A percentile compares a stretch with the other conserved stretches of the same genome.
These are phyloP conservation scores for Lanius collurio DNA, from an alignment of 2,113 vertebrate species.

Conservation along the genomic window DNA sequence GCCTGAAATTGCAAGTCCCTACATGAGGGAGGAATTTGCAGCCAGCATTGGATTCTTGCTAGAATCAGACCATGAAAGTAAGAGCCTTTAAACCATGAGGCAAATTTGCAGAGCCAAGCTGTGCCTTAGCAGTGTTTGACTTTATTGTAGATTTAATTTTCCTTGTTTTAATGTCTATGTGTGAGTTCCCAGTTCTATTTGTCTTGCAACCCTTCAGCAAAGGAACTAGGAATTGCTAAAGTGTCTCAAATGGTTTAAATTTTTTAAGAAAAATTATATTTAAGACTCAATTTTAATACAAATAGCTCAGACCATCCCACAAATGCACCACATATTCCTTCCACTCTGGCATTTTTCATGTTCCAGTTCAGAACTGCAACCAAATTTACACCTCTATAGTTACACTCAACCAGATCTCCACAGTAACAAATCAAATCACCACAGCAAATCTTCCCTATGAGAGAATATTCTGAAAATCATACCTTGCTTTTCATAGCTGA, in stretches of 20 bases:
- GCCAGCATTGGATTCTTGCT: not conserved
- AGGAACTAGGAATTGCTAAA: fast-evolving
- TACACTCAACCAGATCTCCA: not conserved
- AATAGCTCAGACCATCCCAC: not conserved
- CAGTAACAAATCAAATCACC: not conserved
- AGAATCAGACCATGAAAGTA: not conserved
- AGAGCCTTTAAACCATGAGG: not conserved
- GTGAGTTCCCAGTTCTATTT: not conserved
- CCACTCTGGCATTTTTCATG: not conserved
- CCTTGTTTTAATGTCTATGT: fast-evolving
- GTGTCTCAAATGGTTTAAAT: not conserved
- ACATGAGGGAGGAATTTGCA: not conserved
- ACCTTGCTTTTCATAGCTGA: slow-evolving; percentile 99
- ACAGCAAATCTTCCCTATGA: not conserved
- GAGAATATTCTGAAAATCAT: slow-evolving; percentile 27
- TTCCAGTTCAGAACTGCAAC: not conserved
- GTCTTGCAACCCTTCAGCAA: not conserved
- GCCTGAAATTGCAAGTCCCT: not conserved
- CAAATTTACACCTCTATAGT: not conserved
- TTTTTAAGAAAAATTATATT: not conserved
- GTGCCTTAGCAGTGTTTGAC: not conserved
- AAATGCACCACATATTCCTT: not conserved
- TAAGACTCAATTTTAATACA: not conserved
- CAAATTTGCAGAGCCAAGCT: not conserved
- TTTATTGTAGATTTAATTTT: not conserved